Base-by-base conservation (phyloP, 2,888 invertebrate species). In the Polia nebulosa region DNA sequence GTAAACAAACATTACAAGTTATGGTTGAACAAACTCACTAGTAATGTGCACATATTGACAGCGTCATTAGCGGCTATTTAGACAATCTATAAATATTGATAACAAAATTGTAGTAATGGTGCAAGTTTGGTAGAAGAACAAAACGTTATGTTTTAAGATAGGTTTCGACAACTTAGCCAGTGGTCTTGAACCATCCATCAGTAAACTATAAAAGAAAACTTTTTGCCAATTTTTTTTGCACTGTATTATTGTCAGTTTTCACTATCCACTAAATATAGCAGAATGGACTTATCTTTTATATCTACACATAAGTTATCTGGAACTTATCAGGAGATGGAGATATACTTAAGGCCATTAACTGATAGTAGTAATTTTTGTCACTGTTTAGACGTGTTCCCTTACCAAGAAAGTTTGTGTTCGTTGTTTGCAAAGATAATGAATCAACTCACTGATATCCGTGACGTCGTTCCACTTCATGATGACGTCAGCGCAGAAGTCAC, bases 381-480 rank as follows among this genome's bases (percentile, higher is more conserved):
- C 13, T 36, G 20, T 32, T 25, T 7, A 17, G 29, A 25, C 22
- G n/a, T 11, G 13, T 53, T 44, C 7, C 8, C 45, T 53, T n/a
- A 34, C 25, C 27, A 27, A 47, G 3, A 27, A 34, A 52, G 25
- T 44, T 27, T 32, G n/a, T 47, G n/a, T 67, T 72, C 11, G 20
- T 47, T 41, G 45, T 74, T 52, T 27, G 17, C 8, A 49, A 44
- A 73, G 45, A 58, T 58, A 53, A 29, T 49, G 25, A 64, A 56
- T 59, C n/a, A 47, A 94, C 95, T 95, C 80, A 95, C 95, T 94
- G 88, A 95, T 94, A 88, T 95, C 95, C 66, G 95, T 95, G 87
- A 93, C 93, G 89, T 95, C 94, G 91, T 94, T 94, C 95, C 95
- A 95, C 92, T 95, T 95, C 95, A 95, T 95, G 87, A 94, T 93